These are phyloP conservation scores for Parazoanthus swiftii DNA, from an alignment of 92 coral and sea anemone species.

Conservation along the genomic window DNA sequence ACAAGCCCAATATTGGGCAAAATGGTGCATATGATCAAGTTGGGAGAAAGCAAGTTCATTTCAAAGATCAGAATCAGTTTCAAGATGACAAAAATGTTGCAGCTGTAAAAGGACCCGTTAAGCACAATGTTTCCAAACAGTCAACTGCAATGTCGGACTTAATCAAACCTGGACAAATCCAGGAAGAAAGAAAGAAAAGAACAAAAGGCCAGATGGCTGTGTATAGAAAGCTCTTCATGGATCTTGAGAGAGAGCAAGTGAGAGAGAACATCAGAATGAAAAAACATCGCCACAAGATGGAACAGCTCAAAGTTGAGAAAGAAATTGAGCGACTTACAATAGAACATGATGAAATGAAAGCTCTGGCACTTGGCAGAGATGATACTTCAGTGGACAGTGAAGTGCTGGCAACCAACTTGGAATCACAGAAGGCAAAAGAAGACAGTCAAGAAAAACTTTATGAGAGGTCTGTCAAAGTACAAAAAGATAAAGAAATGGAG, in stretches of 20 bases:
- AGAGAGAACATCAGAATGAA: constrained; percentile 95
- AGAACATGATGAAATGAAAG: constrained; percentile 58
- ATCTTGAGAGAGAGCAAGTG: constrained; percentile 93
- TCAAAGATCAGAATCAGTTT: constrained; percentile 10
- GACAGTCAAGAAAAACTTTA: constrained; percentile 39
- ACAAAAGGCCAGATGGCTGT: constrained; percentile 86
- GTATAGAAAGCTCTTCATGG: constrained; percentile 90
- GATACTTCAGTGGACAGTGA: constrained; percentile 16
- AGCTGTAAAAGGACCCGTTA: not conserved
- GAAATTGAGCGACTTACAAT: constrained; percentile 80
- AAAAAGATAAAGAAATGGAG: constrained; percentile 73
- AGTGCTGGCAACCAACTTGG: constrained; percentile 32
- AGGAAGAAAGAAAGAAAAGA: constrained; percentile 75
- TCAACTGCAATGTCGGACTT: constrained; percentile 64
- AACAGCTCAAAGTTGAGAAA: constrained; percentile 83
- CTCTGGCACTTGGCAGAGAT: not conserved
- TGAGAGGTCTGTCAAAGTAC: constrained; percentile 55
- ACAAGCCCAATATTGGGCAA: not conserved
- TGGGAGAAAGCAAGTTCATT: constrained; percentile 29
- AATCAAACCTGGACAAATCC: constrained; percentile 74
- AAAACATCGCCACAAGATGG: constrained; percentile 94
- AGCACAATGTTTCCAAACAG: constrained; percentile 12
- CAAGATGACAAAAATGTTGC: constrained; percentile 12
- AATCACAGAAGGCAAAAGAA: constrained; percentile 36
- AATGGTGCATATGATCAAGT: not conserved